Evolutionary conservation across 2,113 vertebrate species (phyloP).

Genomic region (Chaetorhynchus papuensis): DNA sequence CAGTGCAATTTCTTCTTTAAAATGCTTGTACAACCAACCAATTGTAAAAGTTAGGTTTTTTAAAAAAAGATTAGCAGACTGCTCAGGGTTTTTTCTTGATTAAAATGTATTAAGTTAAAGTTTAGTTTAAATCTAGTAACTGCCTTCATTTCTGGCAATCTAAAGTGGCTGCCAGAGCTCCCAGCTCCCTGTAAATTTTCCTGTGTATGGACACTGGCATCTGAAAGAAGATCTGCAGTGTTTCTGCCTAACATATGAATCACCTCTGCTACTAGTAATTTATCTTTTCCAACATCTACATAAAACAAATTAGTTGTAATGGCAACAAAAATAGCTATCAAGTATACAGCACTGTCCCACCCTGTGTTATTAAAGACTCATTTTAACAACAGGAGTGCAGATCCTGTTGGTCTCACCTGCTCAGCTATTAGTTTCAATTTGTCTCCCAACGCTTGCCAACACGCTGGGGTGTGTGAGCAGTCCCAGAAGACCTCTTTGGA

Average conservation of each 20-base stretch:
- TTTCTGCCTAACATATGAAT: conserved; percentile 13
- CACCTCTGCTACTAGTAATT: neutral
- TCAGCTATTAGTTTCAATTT: conserved; percentile 57
- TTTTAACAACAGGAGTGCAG: conserved; percentile 15
- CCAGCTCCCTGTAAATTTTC: neutral
- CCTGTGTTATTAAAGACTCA: neutral
- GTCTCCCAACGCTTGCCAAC: conserved; percentile 44
- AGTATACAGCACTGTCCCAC: neutral
- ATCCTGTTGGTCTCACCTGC: conserved; percentile 54
- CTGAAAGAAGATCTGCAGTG: conserved; percentile 20
- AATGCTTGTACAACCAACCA: neutral
- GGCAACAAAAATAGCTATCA: neutral
- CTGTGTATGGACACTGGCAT: neutral
- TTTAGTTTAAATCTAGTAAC: neutral
- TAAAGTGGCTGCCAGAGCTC: neutral
- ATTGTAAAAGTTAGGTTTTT: too few species aligned
- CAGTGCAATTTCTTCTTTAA: neutral
- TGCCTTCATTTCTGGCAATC: neutral
- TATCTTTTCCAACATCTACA: neutral
- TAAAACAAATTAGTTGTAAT: conserved; percentile 13
- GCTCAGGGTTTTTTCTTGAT: neutral
- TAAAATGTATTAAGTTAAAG: neutral
- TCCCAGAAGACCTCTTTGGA: conserved; percentile 45
- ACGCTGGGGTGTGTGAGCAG: neutral
- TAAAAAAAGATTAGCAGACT: neutral